phyloP scores from a whole-genome alignment of 2,888 invertebrate species.

The Andrena minutula region DNA sequence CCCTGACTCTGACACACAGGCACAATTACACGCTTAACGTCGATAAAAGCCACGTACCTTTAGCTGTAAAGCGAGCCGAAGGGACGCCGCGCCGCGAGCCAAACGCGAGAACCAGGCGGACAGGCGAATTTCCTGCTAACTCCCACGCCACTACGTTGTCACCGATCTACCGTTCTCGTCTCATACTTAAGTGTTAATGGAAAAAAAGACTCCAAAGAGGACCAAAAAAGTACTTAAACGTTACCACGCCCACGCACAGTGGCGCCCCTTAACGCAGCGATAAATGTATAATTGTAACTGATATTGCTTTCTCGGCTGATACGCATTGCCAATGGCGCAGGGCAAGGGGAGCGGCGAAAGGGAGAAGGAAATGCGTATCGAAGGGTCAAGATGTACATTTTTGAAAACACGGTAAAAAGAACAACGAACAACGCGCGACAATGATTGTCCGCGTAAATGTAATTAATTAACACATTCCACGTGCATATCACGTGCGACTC shows the following conservation, averaged over 20 bases:
- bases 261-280: constrained; percentile 44
- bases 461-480: constrained; percentile 64
- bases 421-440: constrained; percentile 69
- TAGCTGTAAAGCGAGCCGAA: constrained; percentile 24
- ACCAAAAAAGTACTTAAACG: constrained; percentile 69
- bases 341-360: neutral
- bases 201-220: constrained; percentile 71
- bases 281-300: constrained; percentile 34
- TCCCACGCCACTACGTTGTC: neutral
- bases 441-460: constrained; percentile 66
- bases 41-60: neutral
- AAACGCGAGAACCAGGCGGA: constrained; percentile 1
- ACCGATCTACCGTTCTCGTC: constrained; percentile 44
- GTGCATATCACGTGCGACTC: constrained; percentile 60
- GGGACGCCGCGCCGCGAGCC: constrained; percentile 2
- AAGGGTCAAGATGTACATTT: constrained; percentile 21
- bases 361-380: neutral
- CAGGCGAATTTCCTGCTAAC: neutral
- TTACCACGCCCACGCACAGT: constrained; percentile 55
- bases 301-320: constrained; percentile 57
- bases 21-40: constrained; percentile 28
- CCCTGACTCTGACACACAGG: constrained; percentile 2
- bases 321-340: constrained; percentile 61
- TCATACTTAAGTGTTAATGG: constrained; percentile 56
- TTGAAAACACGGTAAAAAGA: constrained; percentile 66